Evolutionary conservation across 2,797 vertebrate species (phyloP).

Genomic region (Gorsachius magnificus): DNA sequence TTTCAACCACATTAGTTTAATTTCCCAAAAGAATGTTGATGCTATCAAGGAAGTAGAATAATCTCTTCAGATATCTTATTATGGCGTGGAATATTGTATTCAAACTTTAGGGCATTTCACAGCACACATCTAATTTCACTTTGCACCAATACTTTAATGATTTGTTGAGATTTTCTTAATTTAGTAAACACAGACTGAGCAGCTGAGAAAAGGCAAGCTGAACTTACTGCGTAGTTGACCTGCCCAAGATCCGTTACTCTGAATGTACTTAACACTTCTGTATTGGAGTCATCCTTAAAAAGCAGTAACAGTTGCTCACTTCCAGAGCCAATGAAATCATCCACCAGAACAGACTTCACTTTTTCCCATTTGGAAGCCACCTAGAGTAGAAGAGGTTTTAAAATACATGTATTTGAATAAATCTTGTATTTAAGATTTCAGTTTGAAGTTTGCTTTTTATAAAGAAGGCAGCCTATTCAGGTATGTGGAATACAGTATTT

Average conservation of each 20-base stretch:
- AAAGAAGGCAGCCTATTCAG: not conserved
- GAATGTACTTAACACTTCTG: slow-evolving; percentile 74
- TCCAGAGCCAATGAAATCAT: slow-evolving; percentile 89
- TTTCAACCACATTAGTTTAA: not conserved
- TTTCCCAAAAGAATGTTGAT: not conserved
- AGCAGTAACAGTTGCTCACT: slow-evolving; percentile 89
- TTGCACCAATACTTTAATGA: slow-evolving; percentile 4
- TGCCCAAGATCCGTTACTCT: slow-evolving; percentile 86
- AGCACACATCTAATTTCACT: not conserved
- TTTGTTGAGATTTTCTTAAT: not conserved
- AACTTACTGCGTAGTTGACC: slow-evolving; percentile 84
- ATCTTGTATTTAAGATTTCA: not conserved
- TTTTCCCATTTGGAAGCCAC: slow-evolving; percentile 84
- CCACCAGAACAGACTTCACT: slow-evolving; percentile 81
- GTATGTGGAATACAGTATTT: not conserved
- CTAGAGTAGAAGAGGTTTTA: slow-evolving; percentile 71
- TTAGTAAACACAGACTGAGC: not conserved
- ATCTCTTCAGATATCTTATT: not conserved
- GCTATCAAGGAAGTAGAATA: slow-evolving; percentile 3
- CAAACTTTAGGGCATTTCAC: not conserved
- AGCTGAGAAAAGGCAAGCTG: slow-evolving; percentile 37
- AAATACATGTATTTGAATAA: not conserved
- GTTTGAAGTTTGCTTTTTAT: not conserved
- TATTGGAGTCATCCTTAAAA: slow-evolving; percentile 72
- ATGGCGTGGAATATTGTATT: not conserved